Base-by-base conservation (phyloP, 1,140 invertebrate genomes). In the Dinoponera quadriceps region DNA sequence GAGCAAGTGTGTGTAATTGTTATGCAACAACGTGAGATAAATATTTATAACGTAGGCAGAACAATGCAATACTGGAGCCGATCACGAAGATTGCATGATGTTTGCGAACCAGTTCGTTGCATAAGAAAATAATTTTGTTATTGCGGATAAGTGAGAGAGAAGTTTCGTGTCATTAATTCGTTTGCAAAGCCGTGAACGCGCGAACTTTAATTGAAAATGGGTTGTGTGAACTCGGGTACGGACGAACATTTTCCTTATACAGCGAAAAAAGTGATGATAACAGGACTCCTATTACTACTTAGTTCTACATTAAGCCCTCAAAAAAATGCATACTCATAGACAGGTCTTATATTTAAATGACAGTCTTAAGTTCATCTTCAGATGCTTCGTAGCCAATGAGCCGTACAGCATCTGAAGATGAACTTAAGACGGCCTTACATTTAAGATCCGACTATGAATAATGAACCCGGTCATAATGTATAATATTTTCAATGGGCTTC, bases 1-100 rank as follows among this genome's bases (percentile, higher is more conserved):
- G 27, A 65, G 84, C 65, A 54, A 69, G 49, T 73, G 59, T 81
- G 69, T 85, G 29, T 69, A 86, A 86, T 86, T 86, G 84, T 81
- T 84, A 81, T 75, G 25, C 77, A 85, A n/a, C 55, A 55, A 59
- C 49, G 74, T 25, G 44, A 63, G 3, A 59, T 88, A 71, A 87
- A 88, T 88, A 86, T 88, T 88, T 81, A 87, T 84, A 55, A 59
- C 65, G 44, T 51, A 69, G 51, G 75, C 25, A n/a, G 16, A 77
- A 54, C 16, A 54, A 51, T 65, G 51, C 14, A 44, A 44, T 44
- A 14, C 25, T 29, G 49, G 13, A 65, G 20, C 51, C 62, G 54
- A 55, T 55, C n/a, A 9, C 20, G 60, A 25, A 4, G 60, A 38
- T 55, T 55, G 54, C 27, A 29, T 51, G 16, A 77, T 77, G 20